These are phyloP conservation scores for Drosophila neonasuta DNA, from an alignment of 2,888 invertebrate species.

Conservation along the genomic window DNA sequence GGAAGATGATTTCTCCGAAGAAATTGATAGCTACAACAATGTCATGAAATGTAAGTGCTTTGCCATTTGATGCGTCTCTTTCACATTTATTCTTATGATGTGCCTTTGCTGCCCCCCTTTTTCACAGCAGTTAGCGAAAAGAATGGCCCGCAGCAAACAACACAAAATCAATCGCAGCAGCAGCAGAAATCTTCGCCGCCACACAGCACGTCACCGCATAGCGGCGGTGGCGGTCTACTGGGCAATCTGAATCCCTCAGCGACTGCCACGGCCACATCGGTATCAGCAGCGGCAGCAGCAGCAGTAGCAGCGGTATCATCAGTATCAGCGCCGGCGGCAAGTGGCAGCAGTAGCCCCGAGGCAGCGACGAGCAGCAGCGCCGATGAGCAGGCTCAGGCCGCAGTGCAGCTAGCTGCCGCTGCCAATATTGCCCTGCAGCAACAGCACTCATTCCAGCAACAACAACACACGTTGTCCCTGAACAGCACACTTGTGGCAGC, in stretches of 20 bases:
- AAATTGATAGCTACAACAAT: slow-evolving; percentile 82
- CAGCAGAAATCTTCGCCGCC: slow-evolving; percentile 76
- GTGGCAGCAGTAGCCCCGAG: slow-evolving; percentile 67
- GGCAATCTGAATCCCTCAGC: slow-evolving; percentile 77
- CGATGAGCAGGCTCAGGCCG: slow-evolving; percentile 75
- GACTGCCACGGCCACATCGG: slow-evolving; percentile 65
- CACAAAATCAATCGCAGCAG: slow-evolving; percentile 70
- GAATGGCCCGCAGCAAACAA: slow-evolving; percentile 81
- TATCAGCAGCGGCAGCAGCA: slow-evolving; percentile 59
- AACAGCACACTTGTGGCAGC: slow-evolving; percentile 76
- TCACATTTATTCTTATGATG: background rate
- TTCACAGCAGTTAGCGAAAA: slow-evolving; percentile 78
- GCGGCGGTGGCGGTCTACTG: slow-evolving; percentile 66
- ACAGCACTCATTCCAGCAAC: slow-evolving; percentile 81
- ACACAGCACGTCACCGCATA: slow-evolving; percentile 72
- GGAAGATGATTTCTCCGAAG: slow-evolving; percentile 95
- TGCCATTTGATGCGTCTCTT: background rate
- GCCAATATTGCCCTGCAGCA: slow-evolving; percentile 81
- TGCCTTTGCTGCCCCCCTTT: background rate
- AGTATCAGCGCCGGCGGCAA: slow-evolving; percentile 72
- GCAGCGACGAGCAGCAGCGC: slow-evolving; percentile 54
- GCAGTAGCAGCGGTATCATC: slow-evolving; percentile 65
- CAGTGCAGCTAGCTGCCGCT: slow-evolving; percentile 77
- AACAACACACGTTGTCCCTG: slow-evolving; percentile 78
- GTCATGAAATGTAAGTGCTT: slow-evolving; percentile 81